These are phyloP conservation scores for Buteo buteo DNA, from an alignment of 2,113 vertebrate species.

Conservation along the genomic window DNA sequence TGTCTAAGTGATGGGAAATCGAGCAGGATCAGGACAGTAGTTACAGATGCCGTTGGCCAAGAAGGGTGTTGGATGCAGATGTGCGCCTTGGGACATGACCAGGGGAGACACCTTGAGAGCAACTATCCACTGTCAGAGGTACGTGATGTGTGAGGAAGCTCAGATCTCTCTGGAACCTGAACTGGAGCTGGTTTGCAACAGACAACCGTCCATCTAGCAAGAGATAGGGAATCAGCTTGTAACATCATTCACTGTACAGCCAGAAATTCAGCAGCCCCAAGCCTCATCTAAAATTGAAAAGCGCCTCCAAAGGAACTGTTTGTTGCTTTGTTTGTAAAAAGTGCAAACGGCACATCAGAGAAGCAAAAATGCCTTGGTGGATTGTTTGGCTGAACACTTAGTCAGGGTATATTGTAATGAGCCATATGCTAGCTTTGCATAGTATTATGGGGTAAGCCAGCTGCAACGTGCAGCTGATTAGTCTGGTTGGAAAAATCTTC, in stretches of 20 bases:
- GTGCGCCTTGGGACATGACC: neutral
- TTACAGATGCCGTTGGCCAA: neutral
- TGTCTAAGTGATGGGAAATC: neutral
- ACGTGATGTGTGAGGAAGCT: neutral
- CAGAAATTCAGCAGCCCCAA: conserved; percentile 7
- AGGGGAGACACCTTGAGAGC: neutral
- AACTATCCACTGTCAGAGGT: neutral
- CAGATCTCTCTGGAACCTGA: neutral
- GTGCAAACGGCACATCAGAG: conserved; percentile 58
- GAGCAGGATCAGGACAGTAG: neutral
- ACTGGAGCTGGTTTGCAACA: neutral
- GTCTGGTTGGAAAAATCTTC: conserved; percentile 19
- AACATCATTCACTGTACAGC: neutral
- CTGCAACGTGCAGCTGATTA: conserved; percentile 27
- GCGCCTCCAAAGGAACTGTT: conserved; percentile 45
- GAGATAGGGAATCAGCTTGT: neutral
- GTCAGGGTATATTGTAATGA: conserved; percentile 56
- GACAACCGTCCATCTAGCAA: neutral
- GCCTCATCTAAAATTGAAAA: conserved; percentile 43
- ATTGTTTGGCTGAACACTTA: conserved; percentile 54
- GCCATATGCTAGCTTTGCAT: conserved; percentile 62
- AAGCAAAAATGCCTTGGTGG: conserved; percentile 51
- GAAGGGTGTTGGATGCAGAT: neutral
- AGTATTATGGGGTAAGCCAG: conserved; percentile 21
- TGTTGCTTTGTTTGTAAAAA: conserved; percentile 67